phyloP scores from a whole-genome alignment of 2,113 vertebrate species.

The Petrocephalus zakoni region DNA sequence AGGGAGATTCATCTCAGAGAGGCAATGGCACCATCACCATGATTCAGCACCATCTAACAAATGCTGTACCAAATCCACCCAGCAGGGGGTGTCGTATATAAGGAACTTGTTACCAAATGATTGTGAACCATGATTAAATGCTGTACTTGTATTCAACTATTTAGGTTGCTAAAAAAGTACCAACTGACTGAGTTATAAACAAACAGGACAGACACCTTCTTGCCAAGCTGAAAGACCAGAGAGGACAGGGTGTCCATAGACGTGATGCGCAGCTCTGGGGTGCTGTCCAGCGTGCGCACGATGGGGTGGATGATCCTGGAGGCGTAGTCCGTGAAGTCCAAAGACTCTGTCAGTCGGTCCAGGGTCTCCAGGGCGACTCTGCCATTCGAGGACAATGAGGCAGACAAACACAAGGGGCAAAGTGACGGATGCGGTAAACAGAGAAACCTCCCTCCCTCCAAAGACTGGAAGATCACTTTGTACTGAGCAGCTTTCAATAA shows the following conservation, averaged over 20 bases:
- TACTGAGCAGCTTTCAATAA: background rate
- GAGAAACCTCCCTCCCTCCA: background rate
- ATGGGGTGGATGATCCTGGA: conserved; percentile 97
- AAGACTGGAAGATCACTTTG: background rate
- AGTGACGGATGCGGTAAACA: background rate
- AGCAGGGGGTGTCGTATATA: background rate
- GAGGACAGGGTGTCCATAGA: conserved; percentile 97
- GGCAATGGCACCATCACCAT: background rate
- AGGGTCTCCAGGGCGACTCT: conserved; percentile 92
- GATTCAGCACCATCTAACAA: background rate
- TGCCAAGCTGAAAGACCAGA: conserved; percentile 91
- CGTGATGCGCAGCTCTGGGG: conserved; percentile 82
- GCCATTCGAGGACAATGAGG: background rate
- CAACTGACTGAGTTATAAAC: background rate
- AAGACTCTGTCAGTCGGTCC: conserved; percentile 87
- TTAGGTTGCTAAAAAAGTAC: background rate
- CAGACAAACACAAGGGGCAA: conserved; percentile 17
- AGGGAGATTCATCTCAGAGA: background rate
- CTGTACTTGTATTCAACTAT: background rate
- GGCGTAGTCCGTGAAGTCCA: conserved; percentile 97
- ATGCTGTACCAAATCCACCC: background rate
- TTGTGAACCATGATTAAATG: background rate
- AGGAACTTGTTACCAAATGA: background rate
- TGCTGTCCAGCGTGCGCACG: conserved; percentile 83
- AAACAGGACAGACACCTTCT: conserved; percentile 72